phyloP scores from a whole-genome alignment of 2,113 vertebrate species.

The Heterotilapia buettikoferi region DNA sequence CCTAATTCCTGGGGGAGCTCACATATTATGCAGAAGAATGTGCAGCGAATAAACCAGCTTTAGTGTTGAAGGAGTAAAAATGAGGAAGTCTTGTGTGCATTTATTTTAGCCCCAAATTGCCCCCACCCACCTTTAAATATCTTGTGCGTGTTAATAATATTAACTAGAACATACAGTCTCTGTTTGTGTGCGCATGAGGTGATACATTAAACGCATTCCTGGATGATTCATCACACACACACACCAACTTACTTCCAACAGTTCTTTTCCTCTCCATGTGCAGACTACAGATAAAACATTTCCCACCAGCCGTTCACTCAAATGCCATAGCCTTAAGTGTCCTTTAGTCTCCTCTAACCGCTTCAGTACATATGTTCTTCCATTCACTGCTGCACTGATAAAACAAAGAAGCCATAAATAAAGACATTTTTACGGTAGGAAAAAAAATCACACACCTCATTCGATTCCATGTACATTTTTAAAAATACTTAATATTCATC shows the following conservation, averaged over 20 bases:
- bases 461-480: not conserved
- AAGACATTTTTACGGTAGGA: not conserved
- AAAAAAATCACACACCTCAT: not conserved
- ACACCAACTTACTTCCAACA: not conserved
- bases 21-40: conserved; percentile 43
- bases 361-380: not conserved
- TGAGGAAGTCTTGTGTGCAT: conserved; percentile 35
- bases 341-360: not conserved
- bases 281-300: conserved; percentile 37
- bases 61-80: conserved; percentile 15
- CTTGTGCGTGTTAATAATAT: not conserved
- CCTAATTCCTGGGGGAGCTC: conserved; percentile 25
- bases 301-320: not conserved
- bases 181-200: not conserved
- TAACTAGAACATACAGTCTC: not conserved
- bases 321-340: not conserved
- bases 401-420: not conserved
- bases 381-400: not conserved
- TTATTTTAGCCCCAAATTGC: conserved; percentile 21
- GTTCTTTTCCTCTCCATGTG: conserved; percentile 25
- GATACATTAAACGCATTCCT: not conserved
- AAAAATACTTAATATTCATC: not conserved
- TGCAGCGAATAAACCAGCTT: conserved; percentile 2
- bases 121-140: not conserved
- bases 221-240: not conserved